Evolutionary conservation across 2,113 vertebrate species (phyloP).

Genomic region (Hydrolagus affinis): DNA sequence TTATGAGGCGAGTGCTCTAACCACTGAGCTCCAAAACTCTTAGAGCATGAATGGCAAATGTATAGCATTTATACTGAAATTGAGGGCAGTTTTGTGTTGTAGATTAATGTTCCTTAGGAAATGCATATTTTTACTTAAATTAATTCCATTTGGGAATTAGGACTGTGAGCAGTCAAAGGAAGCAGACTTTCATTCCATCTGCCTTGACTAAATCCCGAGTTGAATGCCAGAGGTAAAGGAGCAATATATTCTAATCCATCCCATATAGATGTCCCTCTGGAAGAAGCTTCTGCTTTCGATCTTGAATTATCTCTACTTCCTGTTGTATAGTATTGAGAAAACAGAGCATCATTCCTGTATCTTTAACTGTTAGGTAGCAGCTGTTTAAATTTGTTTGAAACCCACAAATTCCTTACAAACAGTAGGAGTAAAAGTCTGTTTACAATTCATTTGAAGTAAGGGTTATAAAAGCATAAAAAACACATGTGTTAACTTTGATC

Average conservation of each 20-base stretch:
- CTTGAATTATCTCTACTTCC: background rate
- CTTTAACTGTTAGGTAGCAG: too few relatives aligned
- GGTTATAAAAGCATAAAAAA: too few relatives aligned
- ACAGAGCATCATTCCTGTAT: background rate
- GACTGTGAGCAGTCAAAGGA: background rate
- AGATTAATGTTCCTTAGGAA: background rate
- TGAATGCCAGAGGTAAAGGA: background rate
- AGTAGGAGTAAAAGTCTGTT: too few relatives aligned
- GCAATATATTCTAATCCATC: constrained; percentile 4
- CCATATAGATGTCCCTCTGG: background rate
- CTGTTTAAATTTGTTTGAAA: too few relatives aligned
- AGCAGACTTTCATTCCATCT: background rate
- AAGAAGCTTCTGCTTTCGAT: background rate
- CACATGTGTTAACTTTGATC: too few relatives aligned
- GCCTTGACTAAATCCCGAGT: background rate
- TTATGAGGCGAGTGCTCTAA: too few relatives aligned
- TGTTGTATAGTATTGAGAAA: background rate
- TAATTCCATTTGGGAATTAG: background rate
- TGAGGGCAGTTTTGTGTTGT: background rate
- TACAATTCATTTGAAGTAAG: too few relatives aligned
- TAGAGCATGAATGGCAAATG: background rate
- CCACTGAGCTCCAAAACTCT: too few relatives aligned
- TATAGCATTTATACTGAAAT: background rate
- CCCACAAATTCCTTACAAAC: too few relatives aligned
- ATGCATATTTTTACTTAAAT: background rate